Evolutionary conservation across 2,797 vertebrate species (phyloP).

Genomic region (Harpagifer antarcticus): DNA sequence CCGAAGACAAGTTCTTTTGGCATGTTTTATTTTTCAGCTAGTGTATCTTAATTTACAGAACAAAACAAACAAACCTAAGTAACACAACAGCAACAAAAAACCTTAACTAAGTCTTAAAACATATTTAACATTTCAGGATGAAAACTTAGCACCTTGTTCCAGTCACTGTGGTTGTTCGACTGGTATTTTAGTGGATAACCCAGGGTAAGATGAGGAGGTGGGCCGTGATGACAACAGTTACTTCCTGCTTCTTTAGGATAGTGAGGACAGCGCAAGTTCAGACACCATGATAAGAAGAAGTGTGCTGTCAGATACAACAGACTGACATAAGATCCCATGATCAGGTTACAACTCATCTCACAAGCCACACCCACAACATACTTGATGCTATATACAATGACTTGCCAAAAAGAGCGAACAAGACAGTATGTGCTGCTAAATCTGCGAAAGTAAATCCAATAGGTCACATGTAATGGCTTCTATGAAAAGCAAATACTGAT

Average conservation of each 20-base stretch:
- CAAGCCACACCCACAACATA: constrained; percentile 50
- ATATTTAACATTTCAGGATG: constrained; percentile 67
- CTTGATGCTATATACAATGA: constrained; percentile 60
- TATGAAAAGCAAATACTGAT: constrained; percentile 50
- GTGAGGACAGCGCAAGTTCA: constrained; percentile 56
- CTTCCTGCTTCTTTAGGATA: constrained; percentile 47
- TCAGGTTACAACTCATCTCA: constrained; percentile 34
- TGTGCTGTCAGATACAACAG: constrained; percentile 48
- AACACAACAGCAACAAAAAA: constrained; percentile 51
- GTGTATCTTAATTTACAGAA: constrained; percentile 75
- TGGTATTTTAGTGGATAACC: constrained; percentile 72
- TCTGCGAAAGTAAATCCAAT: constrained; percentile 42
- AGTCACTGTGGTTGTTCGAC: constrained; percentile 73
- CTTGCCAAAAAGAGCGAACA: constrained; percentile 47
- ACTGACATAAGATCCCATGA: constrained; percentile 35
- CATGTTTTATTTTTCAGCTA: constrained; percentile 80
- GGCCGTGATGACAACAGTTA: constrained; percentile 49
- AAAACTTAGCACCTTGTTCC: constrained; percentile 85
- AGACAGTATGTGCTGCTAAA: constrained; percentile 67
- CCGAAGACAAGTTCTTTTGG: constrained; percentile 77
- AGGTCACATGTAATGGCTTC: constrained; percentile 54
- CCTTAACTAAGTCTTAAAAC: constrained; percentile 63
- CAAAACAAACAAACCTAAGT: constrained; percentile 63
- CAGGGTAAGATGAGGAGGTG: constrained; percentile 40
- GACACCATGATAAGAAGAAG: constrained; percentile 48